Evolutionary conservation across 2,888 invertebrate species (phyloP), one percentile per base, ranked within the genome.

Genomic region (Diadromus collaris): DNA sequence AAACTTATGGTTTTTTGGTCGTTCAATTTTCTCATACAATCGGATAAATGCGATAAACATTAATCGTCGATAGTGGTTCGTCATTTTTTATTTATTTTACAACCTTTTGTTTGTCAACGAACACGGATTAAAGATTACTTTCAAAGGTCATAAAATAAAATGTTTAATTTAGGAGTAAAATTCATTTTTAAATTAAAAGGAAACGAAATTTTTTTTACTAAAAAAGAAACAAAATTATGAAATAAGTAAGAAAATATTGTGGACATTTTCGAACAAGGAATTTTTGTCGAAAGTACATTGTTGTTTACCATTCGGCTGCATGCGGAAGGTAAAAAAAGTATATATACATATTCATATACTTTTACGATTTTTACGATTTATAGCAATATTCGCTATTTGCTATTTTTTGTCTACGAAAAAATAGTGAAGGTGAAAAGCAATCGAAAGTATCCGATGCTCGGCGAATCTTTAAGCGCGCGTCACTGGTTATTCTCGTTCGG

Each of bases 401-500:
- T 13, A 44, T 44, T 21, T 41, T 44, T 16, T 7, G 16, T 38
- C 46, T 64, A 38, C 27, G 32, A 38, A 32, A 46, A 48, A 51
- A 71, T 54, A 41, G 64, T 10, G 65, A 65, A n/a, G 21, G 69
- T 81, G 82, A 79, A 13, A 38, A 27, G 21, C 27, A 56, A 68
- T 68, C 67, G 54, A 68, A 68, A 27, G 54, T 68, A 68, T 68
- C 24, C 41, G 67, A 38, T 24, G 54, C 41, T 56, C 10, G n/a
- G 41, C n/a, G 38, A 68, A 68, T 51, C 19, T 51, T 51, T 68
- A 56, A 83, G 65, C 82, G 80, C 86, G 84, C 86, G 86, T 88
- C 86, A 87, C 74, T 70, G 79, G 85, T 86, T 88, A 87, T 88
- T 88, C 86, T 86, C 83, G 86, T 83, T 83, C 83, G 70, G 71